Evolutionary conservation across 1,140 invertebrate genomes (phyloP).

Genomic region (Rhyacophila brunnea): DNA sequence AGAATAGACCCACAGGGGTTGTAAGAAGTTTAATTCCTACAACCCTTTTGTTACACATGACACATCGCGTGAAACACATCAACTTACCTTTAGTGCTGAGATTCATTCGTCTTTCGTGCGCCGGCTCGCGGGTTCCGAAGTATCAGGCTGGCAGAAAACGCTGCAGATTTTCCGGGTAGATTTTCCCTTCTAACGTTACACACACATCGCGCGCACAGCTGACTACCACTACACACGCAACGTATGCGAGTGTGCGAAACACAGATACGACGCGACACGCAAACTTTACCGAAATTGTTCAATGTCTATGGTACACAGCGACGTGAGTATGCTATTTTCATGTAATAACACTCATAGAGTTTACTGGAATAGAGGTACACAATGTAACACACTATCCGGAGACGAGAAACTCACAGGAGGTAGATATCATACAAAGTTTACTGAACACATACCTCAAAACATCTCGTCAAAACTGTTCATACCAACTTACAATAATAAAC

Average conservation of each 20-base stretch:
- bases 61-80: too few species aligned
- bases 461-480: too few species aligned
- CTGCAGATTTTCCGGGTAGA: background rate
- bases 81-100: constrained; percentile 9
- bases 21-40: too few species aligned
- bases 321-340: background rate
- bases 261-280: too few species aligned
- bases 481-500: too few species aligned
- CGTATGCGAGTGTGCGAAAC: too few species aligned
- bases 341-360: background rate
- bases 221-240: background rate
- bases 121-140: constrained; percentile 3
- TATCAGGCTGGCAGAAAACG: constrained; percentile 14
- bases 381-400: constrained; percentile 8
- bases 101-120: constrained; percentile 17
- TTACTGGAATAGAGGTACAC: background rate
- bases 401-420: background rate
- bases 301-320: constrained; percentile 1
- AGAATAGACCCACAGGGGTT: too few species aligned
- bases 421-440: background rate
- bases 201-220: too few species aligned
- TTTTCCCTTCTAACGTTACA: too few species aligned
- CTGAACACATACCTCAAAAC: too few species aligned
- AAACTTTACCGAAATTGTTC: constrained; percentile 2
- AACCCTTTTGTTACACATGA: too few species aligned